Base-by-base conservation (phyloP, 2,113 vertebrate species). In the Genyomyrus donnyi region DNA sequence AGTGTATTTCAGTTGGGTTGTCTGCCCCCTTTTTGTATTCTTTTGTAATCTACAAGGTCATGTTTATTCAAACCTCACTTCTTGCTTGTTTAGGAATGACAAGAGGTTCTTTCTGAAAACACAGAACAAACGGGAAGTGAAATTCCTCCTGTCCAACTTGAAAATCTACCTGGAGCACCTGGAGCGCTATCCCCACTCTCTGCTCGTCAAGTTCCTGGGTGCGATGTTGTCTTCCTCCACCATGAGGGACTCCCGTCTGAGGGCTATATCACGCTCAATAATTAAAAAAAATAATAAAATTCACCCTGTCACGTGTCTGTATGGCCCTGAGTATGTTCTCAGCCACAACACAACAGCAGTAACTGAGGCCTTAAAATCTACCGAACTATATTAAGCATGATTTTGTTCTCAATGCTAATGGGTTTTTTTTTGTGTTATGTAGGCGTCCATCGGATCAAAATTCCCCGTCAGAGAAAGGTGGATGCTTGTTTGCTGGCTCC, bases 41-140 rank as follows among this genome's bases (percentile, higher is more conserved):
- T 42, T 42, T 62, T 58, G 17, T 53, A 45, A 31, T 74, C 1
- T 74, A 31, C 70, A 6, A 74, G 31, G 70, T 74, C 70, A 74
- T 17, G 70, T 77, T 77, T 19, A 42, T 42, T 62, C n/a, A 80
- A 77, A 46, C 46, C n/a, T 50, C 50, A 19, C 5, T n/a, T 21
- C 27, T 31, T 83, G n/a, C 35, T 62, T 35, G 24, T 90, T 8
- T 89, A 98, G 97, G 90, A 96, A 97, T 9, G 97, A 98, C 92
- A 98, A 98, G 90, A 95, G 96, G 13, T 97, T 97, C 92, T 98
- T 98, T 94, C 91, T 98, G 94, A 98, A 98, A 95, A 98, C 97
- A 0, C 97, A 98, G 93, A 94, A 94, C 52, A 96, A 95, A 93
- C 91, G 94, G 48, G 97, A 98, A 91, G 94, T 97, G 46, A 93